Conservation (phyloP, 2,113 vertebrate genomes). For the Toxotes jaculatrix region DNA sequence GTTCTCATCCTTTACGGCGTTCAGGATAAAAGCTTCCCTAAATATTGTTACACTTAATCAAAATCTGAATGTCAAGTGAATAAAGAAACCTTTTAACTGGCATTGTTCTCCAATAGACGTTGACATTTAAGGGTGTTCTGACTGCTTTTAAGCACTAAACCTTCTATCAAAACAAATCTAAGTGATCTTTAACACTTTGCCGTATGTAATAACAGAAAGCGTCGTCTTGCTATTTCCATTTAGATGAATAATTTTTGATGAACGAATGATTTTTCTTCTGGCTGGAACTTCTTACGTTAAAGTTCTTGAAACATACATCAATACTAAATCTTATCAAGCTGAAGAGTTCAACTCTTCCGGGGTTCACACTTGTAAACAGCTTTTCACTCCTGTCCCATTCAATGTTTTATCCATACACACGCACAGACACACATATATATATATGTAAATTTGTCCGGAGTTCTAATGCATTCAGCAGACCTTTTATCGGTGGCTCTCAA, state of each 20-base stretch:
- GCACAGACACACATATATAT: too few relatives aligned
- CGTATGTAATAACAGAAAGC: background rate
- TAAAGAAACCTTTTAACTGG: background rate
- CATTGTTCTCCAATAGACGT: background rate
- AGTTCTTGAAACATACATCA: slow-evolving; percentile 1
- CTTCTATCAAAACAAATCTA: background rate
- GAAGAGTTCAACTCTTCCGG: background rate
- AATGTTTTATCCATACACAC: too few relatives aligned
- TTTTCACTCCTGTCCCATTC: background rate
- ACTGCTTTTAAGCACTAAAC: background rate
- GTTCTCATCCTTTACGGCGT: background rate
- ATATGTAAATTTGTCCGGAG: too few relatives aligned
- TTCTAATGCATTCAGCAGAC: too few relatives aligned
- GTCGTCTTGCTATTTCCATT: slow-evolving; percentile 24
- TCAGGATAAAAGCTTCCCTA: slow-evolving; percentile 6
- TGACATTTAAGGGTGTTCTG: background rate
- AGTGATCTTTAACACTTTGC: background rate
- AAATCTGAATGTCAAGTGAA: background rate
- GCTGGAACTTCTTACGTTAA: background rate
- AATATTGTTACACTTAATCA: background rate
- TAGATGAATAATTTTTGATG: background rate
- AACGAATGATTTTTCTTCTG: background rate
- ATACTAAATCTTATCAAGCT: background rate
- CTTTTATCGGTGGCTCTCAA: background rate
- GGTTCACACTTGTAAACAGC: background rate